These are phyloP conservation scores for Lithobates pipiens DNA, from an alignment of 2,797 vertebrate genomes.

Conservation along the genomic window DNA sequence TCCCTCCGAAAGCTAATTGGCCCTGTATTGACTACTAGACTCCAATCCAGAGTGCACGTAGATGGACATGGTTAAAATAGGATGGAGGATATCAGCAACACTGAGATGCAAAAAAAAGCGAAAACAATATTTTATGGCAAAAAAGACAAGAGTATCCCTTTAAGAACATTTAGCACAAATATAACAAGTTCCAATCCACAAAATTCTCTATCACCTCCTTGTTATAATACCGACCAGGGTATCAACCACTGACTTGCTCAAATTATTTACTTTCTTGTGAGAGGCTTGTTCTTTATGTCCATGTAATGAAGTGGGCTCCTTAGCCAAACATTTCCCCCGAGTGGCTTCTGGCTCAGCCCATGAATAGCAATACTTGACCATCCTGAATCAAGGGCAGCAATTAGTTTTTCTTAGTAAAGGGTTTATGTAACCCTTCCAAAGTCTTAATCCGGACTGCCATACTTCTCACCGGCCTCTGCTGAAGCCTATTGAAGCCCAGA, in stretches of 20 bases:
- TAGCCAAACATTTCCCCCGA: slow-evolving; percentile 73
- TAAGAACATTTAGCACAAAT: too few species aligned
- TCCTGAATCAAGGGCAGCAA: slow-evolving; percentile 76
- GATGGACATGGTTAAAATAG: too few species aligned
- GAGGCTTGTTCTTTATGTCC: slow-evolving; percentile 65
- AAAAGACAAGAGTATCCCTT: too few species aligned
- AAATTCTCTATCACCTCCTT: background rate
- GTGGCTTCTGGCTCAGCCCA: slow-evolving; percentile 72
- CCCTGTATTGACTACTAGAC: too few species aligned
- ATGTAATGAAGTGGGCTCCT: slow-evolving; percentile 74
- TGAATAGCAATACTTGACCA: slow-evolving; percentile 84
- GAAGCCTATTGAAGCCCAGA: slow-evolving; percentile 72
- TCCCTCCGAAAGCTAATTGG: too few species aligned
- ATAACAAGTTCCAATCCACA: too few species aligned
- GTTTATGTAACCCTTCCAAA: slow-evolving; percentile 79
- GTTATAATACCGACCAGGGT: background rate
- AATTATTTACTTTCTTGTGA: slow-evolving; percentile 45
- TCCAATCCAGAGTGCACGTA: too few species aligned
- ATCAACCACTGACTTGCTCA: slow-evolving; percentile 12
- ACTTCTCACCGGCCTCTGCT: slow-evolving; percentile 71
- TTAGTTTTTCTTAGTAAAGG: slow-evolving; percentile 76
- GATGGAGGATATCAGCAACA: too few species aligned
- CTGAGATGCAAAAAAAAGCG: too few species aligned
- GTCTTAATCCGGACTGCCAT: slow-evolving; percentile 74
- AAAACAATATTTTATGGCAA: too few species aligned